Percentiles rank a stretch among this genome's conserved stretches.
Conservation (phyloP, 2,797 vertebrate species). For the Aphelocoma californica region DNA sequence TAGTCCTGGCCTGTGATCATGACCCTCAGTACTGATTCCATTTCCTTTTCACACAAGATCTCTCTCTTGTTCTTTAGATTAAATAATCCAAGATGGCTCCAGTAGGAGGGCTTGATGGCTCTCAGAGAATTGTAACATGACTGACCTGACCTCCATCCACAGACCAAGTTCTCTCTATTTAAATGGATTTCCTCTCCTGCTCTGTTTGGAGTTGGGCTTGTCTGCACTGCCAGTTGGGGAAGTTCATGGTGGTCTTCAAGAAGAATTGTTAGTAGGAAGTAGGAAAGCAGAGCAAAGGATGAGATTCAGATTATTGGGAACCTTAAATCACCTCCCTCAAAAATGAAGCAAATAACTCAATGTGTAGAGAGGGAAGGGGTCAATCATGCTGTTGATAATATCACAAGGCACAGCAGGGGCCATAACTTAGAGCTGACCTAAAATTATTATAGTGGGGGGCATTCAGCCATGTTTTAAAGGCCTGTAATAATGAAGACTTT, state of each 20-base stretch:
- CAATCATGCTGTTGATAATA: neutral
- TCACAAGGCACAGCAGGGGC: neutral
- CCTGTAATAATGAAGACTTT: neutral
- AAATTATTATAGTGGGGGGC: neutral
- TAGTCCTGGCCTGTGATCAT: neutral
- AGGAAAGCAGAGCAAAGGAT: neutral
- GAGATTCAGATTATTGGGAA: neutral
- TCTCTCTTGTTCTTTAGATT: neutral
- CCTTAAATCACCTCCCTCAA: neutral
- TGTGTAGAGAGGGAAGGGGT: neutral
- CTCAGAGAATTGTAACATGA: neutral
- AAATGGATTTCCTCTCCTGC: neutral
- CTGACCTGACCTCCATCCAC: neutral
- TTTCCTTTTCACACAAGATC: neutral
- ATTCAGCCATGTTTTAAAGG: neutral
- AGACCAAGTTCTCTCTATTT: neutral
- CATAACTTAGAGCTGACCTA: neutral
- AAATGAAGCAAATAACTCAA: neutral
- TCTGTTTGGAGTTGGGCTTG: neutral
- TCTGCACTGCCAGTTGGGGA: neutral
- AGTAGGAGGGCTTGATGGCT: accelerated
- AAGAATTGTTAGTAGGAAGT: neutral
- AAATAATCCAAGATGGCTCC: neutral
- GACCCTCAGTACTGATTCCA: neutral
- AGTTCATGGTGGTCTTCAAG: neutral